Conservation (phyloP, 2,888 invertebrate genomes). For the Nycteola revayana region DNA sequence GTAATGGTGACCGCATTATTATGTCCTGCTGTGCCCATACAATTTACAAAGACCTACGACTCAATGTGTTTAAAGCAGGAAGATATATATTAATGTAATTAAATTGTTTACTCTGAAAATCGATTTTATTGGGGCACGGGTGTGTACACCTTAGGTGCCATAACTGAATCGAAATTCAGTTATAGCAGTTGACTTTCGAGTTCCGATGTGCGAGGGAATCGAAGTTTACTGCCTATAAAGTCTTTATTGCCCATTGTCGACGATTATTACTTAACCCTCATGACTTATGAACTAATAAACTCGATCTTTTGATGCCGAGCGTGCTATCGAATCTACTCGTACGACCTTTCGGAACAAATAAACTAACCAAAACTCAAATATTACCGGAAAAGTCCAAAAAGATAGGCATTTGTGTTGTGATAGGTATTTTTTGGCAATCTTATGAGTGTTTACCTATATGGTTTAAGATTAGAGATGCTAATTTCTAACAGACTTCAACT, state of each 20-base stretch:
- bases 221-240: conserved; percentile 79
- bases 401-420: no score
- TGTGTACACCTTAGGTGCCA: conserved; percentile 36
- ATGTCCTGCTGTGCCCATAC: no score
- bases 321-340: conserved; percentile 48
- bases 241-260: conserved; percentile 80
- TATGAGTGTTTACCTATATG: no score
- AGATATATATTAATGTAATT: conserved; percentile 43
- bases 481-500: no score
- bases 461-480: no score
- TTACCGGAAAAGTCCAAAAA: no score
- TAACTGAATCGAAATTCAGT: conserved; percentile 52
- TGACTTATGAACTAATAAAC: conserved; percentile 81
- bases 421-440: no score
- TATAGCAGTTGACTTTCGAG: conserved; percentile 59
- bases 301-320: conserved; percentile 67
- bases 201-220: conserved; percentile 65
- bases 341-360: conserved; percentile 42
- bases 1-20: no score
- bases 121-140: conserved; percentile 44
- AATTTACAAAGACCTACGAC: no score
- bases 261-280: conserved; percentile 80
- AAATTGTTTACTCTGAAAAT: conserved; percentile 38
- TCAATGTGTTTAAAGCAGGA: no score
- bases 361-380: no score